Evolutionary conservation across 2,113 vertebrate species (phyloP), one percentile per base, ranked within the genome.

Genomic region (Zosterops lateralis): DNA sequence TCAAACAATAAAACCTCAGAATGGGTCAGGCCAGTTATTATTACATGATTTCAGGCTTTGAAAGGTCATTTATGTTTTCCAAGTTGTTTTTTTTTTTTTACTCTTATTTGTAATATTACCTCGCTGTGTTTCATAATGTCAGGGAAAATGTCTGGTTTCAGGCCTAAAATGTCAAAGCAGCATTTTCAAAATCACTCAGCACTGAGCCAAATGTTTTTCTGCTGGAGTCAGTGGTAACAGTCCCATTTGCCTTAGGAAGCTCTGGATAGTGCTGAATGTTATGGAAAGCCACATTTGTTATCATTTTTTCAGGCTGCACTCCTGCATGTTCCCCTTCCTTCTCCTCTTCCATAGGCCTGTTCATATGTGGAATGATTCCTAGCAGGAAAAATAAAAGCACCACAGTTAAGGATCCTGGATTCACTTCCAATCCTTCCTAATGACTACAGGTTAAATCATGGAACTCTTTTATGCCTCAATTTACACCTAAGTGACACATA

Each of bases 51-150:
- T 93, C 90, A 95, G 72, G 75, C 87, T 95, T 92, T 77, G 90
- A 97, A 97, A 97, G 95, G 96, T 97, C 96, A 95, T 93, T 95
- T 90, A 81, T 96, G 87, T 96, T 96, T 97, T 95, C 88, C 92
- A 96, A 94, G 85, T 71, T 94, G 95, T 34, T 34, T 34, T 34
- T 34, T 34, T 34, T 97, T 95, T 96, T 96, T 95, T 95, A 72
- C 92, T 80, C 68, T 95, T 95, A 88, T 95, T 95, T 95, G 85
- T 88, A 93, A 92, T 97, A 91, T 95, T 96, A 93, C 94, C 93
- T 95, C 3, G 15, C 82, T 84, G 48, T 91, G 90, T 97, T 95
- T 95, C 94, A 95, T 96, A 95, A 97, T 95, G 93, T 95, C 95
- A 96, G 92, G 92, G 61, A 93, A 97, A 95, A 97, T 95, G 95